Evolutionary conservation across 2,888 invertebrate species (phyloP).

Genomic region (Nephrotoma appendiculata): DNA sequence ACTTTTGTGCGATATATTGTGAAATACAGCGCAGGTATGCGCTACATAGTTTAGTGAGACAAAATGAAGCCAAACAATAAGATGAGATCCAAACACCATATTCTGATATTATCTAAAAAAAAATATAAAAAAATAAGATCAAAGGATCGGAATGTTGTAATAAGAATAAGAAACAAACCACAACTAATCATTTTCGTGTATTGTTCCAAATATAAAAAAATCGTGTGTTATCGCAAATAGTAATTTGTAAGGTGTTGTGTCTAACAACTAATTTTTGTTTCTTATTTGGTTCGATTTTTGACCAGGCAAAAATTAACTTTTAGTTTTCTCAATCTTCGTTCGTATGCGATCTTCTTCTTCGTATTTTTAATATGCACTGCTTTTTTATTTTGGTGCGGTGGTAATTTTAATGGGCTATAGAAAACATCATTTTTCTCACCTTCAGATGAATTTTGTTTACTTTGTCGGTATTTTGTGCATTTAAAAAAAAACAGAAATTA

Average conservation of each 20-base stretch:
- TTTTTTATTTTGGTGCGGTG: not conserved
- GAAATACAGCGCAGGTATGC: not conserved
- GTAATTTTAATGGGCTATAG: not conserved
- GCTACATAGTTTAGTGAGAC: not conserved
- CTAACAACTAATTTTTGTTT: not conserved
- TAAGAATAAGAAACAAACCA: not conserved
- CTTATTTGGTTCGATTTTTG: not conserved
- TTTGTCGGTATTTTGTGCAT: not conserved
- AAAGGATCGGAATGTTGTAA: not conserved
- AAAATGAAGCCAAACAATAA: not conserved
- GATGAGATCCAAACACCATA: not conserved
- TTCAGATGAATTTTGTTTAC: not conserved
- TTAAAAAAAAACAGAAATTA: not conserved
- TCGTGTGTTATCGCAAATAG: not conserved
- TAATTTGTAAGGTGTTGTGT: not conserved
- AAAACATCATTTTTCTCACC: not conserved
- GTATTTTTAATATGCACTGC: not conserved
- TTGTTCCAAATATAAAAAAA: not conserved
- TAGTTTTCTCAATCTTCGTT: not conserved
- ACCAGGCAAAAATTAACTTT: not conserved
- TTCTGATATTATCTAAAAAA: not conserved
- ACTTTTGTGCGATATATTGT: not conserved
- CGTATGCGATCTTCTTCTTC: not conserved
- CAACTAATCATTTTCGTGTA: not conserved
- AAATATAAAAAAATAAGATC: not conserved